These are phyloP conservation scores for Bombus soroeensis DNA, from an alignment of 1,140 invertebrate genomes.

Conservation along the genomic window DNA sequence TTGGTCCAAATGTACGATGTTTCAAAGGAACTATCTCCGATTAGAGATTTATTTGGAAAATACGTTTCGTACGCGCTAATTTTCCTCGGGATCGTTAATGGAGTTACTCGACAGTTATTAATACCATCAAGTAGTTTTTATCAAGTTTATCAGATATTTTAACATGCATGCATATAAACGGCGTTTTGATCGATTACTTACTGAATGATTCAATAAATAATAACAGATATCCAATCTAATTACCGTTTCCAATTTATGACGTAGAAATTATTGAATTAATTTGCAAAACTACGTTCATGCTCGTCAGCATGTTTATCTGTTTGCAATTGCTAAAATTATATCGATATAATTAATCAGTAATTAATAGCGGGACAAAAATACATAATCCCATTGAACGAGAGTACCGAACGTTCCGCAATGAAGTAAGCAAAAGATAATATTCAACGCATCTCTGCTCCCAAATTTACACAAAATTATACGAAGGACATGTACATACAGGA, in stretches of 20 bases:
- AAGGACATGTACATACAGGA: background rate
- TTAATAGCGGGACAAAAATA: background rate
- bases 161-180: background rate
- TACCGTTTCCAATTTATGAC: background rate
- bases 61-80: too few species aligned
- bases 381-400: background rate
- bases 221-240: constrained; percentile 1
- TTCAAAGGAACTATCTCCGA: too few species aligned
- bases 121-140: too few species aligned
- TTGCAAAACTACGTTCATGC: background rate
- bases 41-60: too few species aligned
- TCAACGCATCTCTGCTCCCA: background rate
- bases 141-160: too few species aligned
- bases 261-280: background rate
- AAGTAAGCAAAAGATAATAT: too few species aligned
- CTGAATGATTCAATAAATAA: background rate
- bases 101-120: too few species aligned
- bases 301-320: background rate
- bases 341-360: background rate
- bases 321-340: background rate
- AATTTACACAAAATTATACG: background rate
- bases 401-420: background rate
- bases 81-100: too few species aligned
- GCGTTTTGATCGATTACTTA: background rate
- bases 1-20: too few species aligned